Evolutionary conservation across 2,797 vertebrate species (phyloP).

Genomic region (Orientallactaga sibirica): DNA sequence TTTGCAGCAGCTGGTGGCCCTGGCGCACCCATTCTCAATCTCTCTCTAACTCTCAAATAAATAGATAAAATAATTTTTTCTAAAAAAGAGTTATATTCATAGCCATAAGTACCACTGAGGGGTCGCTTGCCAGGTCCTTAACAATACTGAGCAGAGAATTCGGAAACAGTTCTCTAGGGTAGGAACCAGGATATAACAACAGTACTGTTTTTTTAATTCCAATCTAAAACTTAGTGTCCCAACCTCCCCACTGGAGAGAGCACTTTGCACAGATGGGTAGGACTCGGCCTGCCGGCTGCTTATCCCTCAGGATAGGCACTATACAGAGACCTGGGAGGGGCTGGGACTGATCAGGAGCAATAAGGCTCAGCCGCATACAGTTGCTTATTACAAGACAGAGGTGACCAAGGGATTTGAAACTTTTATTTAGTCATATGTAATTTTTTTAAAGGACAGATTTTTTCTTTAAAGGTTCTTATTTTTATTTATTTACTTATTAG

Average conservation of each 20-base stretch:
- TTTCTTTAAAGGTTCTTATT: no score
- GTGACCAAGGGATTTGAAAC: neutral
- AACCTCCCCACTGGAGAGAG: neutral
- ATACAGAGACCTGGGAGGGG: neutral
- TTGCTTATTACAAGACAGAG: neutral
- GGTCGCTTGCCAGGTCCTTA: neutral
- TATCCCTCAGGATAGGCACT: neutral
- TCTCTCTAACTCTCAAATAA: no score
- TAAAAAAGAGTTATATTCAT: neutral
- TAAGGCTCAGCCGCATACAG: accelerated
- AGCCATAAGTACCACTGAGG: neutral
- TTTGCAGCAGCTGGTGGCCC: no score
- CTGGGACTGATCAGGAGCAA: neutral
- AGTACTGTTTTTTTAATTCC: neutral
- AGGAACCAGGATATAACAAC: neutral
- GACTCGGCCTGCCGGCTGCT: no score
- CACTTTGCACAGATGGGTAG: neutral
- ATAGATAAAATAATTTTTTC: no score
- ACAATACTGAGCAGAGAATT: neutral
- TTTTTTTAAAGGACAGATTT: neutral
- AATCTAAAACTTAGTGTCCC: slow-evolving; percentile 5
- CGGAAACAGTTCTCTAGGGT: neutral
- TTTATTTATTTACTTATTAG: no score
- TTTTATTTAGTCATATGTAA: neutral
- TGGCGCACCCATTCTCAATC: no score